Base-by-base conservation (phyloP, 2,113 vertebrate species). In the Chaetops frenatus region DNA sequence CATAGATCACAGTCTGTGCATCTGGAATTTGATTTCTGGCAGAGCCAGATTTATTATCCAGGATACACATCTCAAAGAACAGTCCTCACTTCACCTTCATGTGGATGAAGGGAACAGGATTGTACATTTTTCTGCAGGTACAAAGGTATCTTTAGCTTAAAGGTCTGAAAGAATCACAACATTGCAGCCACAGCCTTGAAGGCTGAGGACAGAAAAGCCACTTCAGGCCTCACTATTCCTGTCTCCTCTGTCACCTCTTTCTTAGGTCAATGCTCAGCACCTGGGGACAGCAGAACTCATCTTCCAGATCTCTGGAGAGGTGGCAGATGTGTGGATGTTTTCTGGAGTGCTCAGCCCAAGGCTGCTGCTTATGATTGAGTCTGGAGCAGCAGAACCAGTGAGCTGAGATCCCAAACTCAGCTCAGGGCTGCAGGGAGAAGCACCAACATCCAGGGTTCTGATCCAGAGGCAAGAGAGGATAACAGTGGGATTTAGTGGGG, bases 21-120 rank as follows among this genome's bases (percentile, higher is more conserved):
- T 96, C 69, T 98, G 98, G 98, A 97, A 97, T 65, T 84, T 98
- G 47, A 89, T 81, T 27, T 98, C 94, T 15, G 98, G 98, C 65
- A 97, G 92, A 79, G 96, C 97, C 93, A 96, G 97, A 80, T 96
- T 97, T 84, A 88, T 94, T 72, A 94, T 98, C 62, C 91, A 93
- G 53, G 96, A 98, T 17, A 93, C 56, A 3, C 81, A 79, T 23
- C 88, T 92, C 7, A 11, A 81, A 13, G 94, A 92, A 61, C 87
- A 96, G 23, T 92, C 70, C n/a, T 73, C 94, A 22, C 92, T 93
- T 31, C 95, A 96, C 69, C 91, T 98, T 70, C 94, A 96, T 0
- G 84, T 98, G 88, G 97, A 96, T 23, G 98, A 98, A 27, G 87
- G 91, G 36, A 92, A 69, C 16, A 84, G 51, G 20, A 81, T 91